Evolutionary conservation across 2,888 invertebrate species (phyloP), one percentile per base, ranked within the genome.

Genomic region (Sicus ferrugineus): DNA sequence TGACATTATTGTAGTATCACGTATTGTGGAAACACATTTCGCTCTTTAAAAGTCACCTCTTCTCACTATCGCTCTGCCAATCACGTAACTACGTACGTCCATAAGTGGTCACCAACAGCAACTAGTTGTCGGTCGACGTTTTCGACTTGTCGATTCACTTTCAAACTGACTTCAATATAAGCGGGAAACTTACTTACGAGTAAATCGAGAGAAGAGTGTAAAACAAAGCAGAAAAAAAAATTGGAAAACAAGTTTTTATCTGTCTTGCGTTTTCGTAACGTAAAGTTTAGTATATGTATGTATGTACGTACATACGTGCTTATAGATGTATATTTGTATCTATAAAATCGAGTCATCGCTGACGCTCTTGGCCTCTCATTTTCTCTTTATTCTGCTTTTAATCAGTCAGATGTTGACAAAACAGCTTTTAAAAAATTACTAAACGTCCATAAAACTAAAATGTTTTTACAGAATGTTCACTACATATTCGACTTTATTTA

Each of bases 111-210:
- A 34, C 14, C 34, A 34, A 2, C 14, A 34, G 7, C 34, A 14
- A 34, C 70, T 30, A 11, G n/a, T 52, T 11, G 52, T 48, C 11
- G 58, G 30, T 23, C 23, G 46, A 28, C 46, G 38, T 61, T 67
- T 68, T 68, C 56, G 67, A 67, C 65, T 59, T 68, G 70, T 70
- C 71, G 69, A 65, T 72, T 73, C 73, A 73, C 71, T 73, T 73
- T 73, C 70, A 69, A 73, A 73, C 73, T 72, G 67, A 73, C 61
- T 70, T 50, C 19, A 31, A 19, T 34, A 11, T 14, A 54, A 54
- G 61, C 38, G 42, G 38, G 21, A n/a, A 38, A 21, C 23, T 16
- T 26, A n/a, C 42, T 38, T 11, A 42, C 14, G 4, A n/a, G 16
- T 42, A 42, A 42, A n/a, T 42, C n/a, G 42, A 16, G 21, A 26